phyloP scores from a whole-genome alignment of 2,888 invertebrate species.

The Dysmachus trigonus region DNA sequence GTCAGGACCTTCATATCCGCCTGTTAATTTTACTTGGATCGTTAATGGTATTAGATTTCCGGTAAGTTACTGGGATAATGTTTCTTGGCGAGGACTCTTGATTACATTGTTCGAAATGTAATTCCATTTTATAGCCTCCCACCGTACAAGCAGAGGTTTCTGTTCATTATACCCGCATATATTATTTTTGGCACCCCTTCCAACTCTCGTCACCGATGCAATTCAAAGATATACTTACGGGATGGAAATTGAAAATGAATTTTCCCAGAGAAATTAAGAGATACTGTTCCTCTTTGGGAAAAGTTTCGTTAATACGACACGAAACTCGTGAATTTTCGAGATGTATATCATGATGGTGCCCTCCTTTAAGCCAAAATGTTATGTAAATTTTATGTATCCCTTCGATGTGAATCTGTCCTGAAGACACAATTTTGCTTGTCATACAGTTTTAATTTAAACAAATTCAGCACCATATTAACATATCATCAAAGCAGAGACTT shows the following conservation, averaged over 20 bases:
- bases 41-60: slow-evolving; percentile 58
- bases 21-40: slow-evolving; percentile 65
- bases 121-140: not conserved
- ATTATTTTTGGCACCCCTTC: not conserved
- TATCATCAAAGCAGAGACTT: not conserved
- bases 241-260: not conserved
- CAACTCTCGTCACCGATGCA: not conserved
- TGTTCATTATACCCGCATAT: not conserved
- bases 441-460: not conserved
- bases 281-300: not conserved
- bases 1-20: slow-evolving; percentile 63
- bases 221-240: not conserved
- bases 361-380: not conserved
- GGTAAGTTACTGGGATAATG: slow-evolving; percentile 45
- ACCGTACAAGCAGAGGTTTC: not conserved
- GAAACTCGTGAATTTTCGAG: not conserved
- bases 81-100: not conserved
- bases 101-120: not conserved
- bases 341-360: not conserved
- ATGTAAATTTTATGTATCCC: not conserved
- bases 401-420: not conserved
- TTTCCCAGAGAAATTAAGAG: not conserved
- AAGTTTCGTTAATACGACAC: not conserved
- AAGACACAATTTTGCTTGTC: not conserved
- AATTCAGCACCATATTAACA: not conserved